Conservation (phyloP, 2,888 invertebrate species). For the Oscheius sp. region DNA sequence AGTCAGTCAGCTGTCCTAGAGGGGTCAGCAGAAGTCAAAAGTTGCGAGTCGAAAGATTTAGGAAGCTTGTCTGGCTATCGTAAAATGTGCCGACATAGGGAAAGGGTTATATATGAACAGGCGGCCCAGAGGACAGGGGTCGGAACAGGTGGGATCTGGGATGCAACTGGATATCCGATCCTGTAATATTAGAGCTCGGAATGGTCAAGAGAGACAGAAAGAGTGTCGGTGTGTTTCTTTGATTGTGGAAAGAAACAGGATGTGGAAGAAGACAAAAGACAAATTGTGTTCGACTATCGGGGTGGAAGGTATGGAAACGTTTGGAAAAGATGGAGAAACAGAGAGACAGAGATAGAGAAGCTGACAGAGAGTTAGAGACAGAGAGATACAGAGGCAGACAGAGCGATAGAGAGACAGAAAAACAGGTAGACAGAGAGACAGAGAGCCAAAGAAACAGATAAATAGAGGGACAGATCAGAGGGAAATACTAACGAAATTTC, state of each 20-base stretch:
- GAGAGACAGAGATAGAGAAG: neutral
- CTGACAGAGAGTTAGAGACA: neutral
- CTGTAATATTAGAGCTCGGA: no score
- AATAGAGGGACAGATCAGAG: neutral
- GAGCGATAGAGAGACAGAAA: neutral
- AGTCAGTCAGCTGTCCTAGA: conserved; percentile 6
- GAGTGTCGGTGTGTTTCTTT: no score
- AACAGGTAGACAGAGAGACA: neutral
- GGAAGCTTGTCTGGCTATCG: neutral
- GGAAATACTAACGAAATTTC: neutral
- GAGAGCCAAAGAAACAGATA: neutral
- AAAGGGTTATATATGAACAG: neutral
- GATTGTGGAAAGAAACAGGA: no score
- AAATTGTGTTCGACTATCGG: no score
- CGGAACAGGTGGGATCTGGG: conserved; percentile 3
- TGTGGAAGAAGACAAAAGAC: no score
- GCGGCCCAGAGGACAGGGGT: neutral
- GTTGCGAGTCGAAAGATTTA: conserved; percentile 12
- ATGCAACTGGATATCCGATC: no score
- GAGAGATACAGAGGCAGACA: neutral
- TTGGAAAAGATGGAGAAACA: no score
- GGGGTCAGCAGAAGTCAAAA: neutral
- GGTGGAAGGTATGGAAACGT: no score
- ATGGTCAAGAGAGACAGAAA: no score
- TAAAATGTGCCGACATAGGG: conserved; percentile 7